These are phyloP conservation scores for Beroe forskalii DNA, from an alignment of 37 sponge, comb jelly and placozoan species.

Conservation along the genomic window DNA sequence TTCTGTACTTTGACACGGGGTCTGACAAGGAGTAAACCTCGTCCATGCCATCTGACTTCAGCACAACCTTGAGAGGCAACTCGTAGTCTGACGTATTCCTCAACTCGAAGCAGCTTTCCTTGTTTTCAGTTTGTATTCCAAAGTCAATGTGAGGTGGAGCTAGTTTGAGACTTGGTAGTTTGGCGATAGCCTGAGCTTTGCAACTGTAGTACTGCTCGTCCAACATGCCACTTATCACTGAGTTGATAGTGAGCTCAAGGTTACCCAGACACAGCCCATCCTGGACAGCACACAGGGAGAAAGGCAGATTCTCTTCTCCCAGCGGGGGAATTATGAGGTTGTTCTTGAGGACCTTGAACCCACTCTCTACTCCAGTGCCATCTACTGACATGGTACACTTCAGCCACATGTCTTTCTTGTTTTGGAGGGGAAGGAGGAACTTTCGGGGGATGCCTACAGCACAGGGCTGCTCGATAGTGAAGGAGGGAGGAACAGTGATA, in stretches of 20 bases:
- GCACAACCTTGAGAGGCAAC: conserved; percentile 7
- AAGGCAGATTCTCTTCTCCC: not conserved
- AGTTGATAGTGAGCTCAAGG: not conserved
- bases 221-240: conserved; percentile 57
- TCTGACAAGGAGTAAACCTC: conserved; percentile 36
- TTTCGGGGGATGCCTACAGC: conserved; percentile 43
- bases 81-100: conserved; percentile 24
- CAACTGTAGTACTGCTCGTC: not conserved
- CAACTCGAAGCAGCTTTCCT: conserved; percentile 10
- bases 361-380: not conserved
- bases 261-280: conserved; percentile 38
- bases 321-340: conserved; percentile 5
- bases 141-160: not conserved
- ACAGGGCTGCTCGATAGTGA: not conserved
- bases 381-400: conserved; percentile 18
- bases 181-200: not conserved
- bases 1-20: conserved; percentile 7
- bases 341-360: not conserved
- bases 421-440: not conserved
- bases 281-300: conserved; percentile 31
- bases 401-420: conserved; percentile 45
- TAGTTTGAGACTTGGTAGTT: not conserved
- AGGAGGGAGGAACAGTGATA: conserved; percentile 6
- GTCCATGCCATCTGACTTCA: not conserved
- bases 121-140: not conserved